These are phyloP conservation scores for Mya arenaria DNA, from an alignment of 1,140 invertebrate genomes.

Conservation along the genomic window DNA sequence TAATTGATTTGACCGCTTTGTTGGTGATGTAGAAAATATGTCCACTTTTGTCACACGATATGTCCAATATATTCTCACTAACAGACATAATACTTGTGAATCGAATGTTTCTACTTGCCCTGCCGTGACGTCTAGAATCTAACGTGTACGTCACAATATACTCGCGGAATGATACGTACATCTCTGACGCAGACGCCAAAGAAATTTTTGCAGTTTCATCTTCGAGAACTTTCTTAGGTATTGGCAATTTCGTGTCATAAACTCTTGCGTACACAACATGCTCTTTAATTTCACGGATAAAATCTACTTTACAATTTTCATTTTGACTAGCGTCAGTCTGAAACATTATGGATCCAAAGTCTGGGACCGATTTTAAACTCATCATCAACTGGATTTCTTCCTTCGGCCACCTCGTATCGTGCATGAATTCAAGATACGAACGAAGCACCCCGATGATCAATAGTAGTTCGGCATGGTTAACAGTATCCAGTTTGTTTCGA, in stretches of 20 bases:
- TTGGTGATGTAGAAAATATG: conserved; percentile 9
- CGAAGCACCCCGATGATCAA: conserved; percentile 13
- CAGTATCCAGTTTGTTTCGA: conserved; percentile 4
- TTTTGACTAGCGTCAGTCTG: background rate
- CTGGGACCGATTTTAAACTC: conserved; percentile 12
- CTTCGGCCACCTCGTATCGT: conserved; percentile 35
- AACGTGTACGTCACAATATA: conserved; percentile 39
- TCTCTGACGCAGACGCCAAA: conserved; percentile 28
- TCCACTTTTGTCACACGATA: conserved; percentile 16
- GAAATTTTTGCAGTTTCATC: conserved; percentile 46
- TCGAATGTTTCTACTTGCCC: conserved; percentile 11
- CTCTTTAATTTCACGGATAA: conserved; percentile 20
- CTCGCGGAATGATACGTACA: conserved; percentile 41
- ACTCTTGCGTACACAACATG: conserved; percentile 33
- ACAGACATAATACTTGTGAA: conserved; percentile 22
- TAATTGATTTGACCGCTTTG: conserved; percentile 4
- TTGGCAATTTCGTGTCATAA: conserved; percentile 18
- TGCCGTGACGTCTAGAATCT: conserved; percentile 23
- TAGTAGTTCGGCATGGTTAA: conserved; percentile 32
- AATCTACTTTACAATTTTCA: conserved; percentile 29
- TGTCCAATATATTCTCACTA: conserved; percentile 32
- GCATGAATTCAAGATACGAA: conserved; percentile 3
- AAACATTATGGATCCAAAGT: conserved; percentile 34
- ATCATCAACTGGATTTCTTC: conserved; percentile 17
- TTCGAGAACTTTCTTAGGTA: conserved; percentile 25